These are phyloP conservation scores for Etia nguti DNA, from an alignment of 2,113 vertebrate species.

Conservation along the genomic window DNA sequence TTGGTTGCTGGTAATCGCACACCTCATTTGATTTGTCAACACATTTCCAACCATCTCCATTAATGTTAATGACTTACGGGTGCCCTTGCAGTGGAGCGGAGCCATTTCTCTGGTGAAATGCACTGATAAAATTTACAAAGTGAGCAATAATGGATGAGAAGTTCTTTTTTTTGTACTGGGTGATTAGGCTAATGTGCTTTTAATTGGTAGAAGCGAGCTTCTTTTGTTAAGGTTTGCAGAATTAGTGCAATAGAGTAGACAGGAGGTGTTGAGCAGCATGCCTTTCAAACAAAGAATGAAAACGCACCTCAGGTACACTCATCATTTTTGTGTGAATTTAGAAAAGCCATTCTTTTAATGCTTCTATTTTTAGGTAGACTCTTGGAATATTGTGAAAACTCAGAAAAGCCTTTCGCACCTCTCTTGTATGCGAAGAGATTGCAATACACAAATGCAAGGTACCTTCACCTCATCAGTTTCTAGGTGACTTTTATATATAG, in stretches of 20 bases:
- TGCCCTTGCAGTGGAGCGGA: background rate
- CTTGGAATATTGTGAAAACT: background rate
- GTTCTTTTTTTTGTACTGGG: slow-evolving; percentile 1
- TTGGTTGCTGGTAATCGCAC: background rate
- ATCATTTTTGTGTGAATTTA: background rate
- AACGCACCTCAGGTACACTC: background rate
- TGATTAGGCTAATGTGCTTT: slow-evolving; percentile 57
- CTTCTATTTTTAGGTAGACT: background rate
- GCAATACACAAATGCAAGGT: background rate
- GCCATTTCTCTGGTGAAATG: slow-evolving; percentile 28
- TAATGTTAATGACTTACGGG: slow-evolving; percentile 35
- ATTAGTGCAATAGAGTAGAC: background rate
- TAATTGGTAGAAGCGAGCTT: slow-evolving; percentile 40
- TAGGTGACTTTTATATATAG: background rate
- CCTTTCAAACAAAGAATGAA: slow-evolving; percentile 5
- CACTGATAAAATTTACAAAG: slow-evolving; percentile 40
- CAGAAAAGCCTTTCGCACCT: background rate
- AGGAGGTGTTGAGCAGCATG: background rate
- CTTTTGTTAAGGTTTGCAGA: slow-evolving; percentile 39
- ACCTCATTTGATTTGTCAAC: slow-evolving; percentile 45
- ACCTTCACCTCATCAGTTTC: background rate
- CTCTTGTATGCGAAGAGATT: background rate
- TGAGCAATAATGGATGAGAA: slow-evolving; percentile 48
- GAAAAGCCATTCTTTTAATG: background rate
- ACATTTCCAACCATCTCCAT: slow-evolving; percentile 27